Evolutionary conservation across 2,113 vertebrate genomes (phyloP), one percentile per base, ranked within the genome.

Genomic region (Sinocyclocheilus rhinocerous): DNA sequence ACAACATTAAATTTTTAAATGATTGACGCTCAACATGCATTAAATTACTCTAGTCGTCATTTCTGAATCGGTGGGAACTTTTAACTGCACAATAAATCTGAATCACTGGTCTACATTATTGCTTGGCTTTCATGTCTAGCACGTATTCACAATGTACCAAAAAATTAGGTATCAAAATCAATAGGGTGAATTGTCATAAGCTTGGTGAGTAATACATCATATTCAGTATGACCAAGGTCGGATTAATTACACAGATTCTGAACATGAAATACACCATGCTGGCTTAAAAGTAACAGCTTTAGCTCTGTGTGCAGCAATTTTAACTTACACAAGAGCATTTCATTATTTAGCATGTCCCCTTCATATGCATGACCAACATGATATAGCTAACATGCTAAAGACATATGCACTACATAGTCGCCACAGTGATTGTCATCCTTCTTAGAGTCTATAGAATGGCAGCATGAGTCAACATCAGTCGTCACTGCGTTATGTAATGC

Each of bases 241-340:
- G 77, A 92, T 90, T 84, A 90, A 90, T 91, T 52, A 69, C 29
- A 83, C 65, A 45, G 84, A 88, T 90, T 85, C 79, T 22, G 9
- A 55, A 78, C 63, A 67, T 86, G 87, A 91, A 88, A 88, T 81
- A 45, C 87, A 89, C 67, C 67, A 16, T 81, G 80, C 75, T 85
- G 55, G 83, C 73, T 65, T 78, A 83, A 59, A 82, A 87, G 29
- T 36, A 7, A 75, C 24, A 33, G 11, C 24, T 82, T 83, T 55
- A 83, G 45, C 48, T 52, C 22, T 65, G 4, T 45, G 59, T 26
- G 22, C 36, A 29, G 24, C 12, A 29, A 18, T 67, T 9, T 72
- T 10, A 50, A 26, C 8, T 48, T 67, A 29, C 59, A 50, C 15
- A 29, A 42, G 79, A 72, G 69, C 81, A n/a, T 52, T 83, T 72